These are phyloP conservation scores for Entelurus aequoreus DNA, from an alignment of 2,113 vertebrate species.

Conservation along the genomic window DNA sequence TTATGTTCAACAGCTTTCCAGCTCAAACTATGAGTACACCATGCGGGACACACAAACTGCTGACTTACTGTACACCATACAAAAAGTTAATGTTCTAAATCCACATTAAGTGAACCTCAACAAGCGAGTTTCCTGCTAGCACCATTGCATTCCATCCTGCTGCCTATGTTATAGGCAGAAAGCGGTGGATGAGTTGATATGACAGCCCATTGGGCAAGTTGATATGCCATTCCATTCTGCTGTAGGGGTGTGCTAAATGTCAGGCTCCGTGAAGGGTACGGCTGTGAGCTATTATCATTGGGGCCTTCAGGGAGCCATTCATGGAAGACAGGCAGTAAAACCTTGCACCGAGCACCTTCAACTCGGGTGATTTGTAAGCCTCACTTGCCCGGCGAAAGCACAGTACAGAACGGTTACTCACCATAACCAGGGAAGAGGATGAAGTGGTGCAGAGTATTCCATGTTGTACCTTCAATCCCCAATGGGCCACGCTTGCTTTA, in stretches of 20 bases:
- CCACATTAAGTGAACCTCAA: slow-evolving; percentile 29
- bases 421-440: slow-evolving; percentile 52
- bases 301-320: slow-evolving; percentile 69
- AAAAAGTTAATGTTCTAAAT: slow-evolving; percentile 26
- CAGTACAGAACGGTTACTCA: slow-evolving; percentile 53
- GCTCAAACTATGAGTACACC: background rate
- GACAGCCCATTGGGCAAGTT: slow-evolving; percentile 53
- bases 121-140: slow-evolving; percentile 14
- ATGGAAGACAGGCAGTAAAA: slow-evolving; percentile 70
- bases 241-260: slow-evolving; percentile 60
- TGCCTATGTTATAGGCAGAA: slow-evolving; percentile 40
- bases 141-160: slow-evolving; percentile 29
- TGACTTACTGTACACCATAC: slow-evolving; percentile 1
- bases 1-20: background rate
- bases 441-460: slow-evolving; percentile 39
- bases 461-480: slow-evolving; percentile 38
- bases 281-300: slow-evolving; percentile 67
- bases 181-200: slow-evolving; percentile 56
- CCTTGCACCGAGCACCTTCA: slow-evolving; percentile 62
- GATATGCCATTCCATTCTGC: slow-evolving; percentile 57
- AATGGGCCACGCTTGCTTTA: slow-evolving; percentile 28
- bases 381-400: slow-evolving; percentile 60
- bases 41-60: background rate
- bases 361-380: slow-evolving; percentile 69
- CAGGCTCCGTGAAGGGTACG: slow-evolving; percentile 63